phyloP scores from a whole-genome alignment of 2,888 invertebrate species.

The Idaea straminata region DNA sequence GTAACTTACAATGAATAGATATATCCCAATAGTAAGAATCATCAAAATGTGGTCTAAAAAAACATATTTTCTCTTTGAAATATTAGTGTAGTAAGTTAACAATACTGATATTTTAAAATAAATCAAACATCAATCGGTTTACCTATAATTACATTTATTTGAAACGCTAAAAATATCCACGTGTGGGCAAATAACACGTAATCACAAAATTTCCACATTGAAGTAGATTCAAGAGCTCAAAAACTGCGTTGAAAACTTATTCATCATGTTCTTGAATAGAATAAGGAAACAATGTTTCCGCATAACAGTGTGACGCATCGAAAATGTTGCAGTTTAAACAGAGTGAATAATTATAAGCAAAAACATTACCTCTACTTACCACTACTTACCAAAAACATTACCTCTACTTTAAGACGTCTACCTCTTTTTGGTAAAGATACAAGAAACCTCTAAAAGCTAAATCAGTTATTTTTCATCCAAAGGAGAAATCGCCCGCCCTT shows the following conservation, averaged over 20 bases:
- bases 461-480: too few relatives aligned
- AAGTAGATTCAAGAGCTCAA: constrained; percentile 29
- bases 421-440: background rate
- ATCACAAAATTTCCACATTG: constrained; percentile 15
- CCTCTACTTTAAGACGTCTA: background rate
- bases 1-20: too few relatives aligned
- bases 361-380: background rate
- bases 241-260: constrained; percentile 17
- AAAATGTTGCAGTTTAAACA: constrained; percentile 16
- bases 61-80: too few relatives aligned
- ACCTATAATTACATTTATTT: too few relatives aligned
- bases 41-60: too few relatives aligned
- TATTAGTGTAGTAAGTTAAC: too few relatives aligned
- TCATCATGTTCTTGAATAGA: constrained; percentile 19
- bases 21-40: too few relatives aligned
- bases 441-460: too few relatives aligned
- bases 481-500: too few relatives aligned
- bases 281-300: constrained; percentile 27
- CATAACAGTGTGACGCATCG: constrained; percentile 29
- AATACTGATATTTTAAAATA: too few relatives aligned
- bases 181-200: background rate
- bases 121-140: too few relatives aligned
- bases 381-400: background rate
- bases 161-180: too few relatives aligned
- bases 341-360: background rate